Evolutionary conservation across 92 coral and sea anemone species (phyloP).

Genomic region (Diadumene lineata): DNA sequence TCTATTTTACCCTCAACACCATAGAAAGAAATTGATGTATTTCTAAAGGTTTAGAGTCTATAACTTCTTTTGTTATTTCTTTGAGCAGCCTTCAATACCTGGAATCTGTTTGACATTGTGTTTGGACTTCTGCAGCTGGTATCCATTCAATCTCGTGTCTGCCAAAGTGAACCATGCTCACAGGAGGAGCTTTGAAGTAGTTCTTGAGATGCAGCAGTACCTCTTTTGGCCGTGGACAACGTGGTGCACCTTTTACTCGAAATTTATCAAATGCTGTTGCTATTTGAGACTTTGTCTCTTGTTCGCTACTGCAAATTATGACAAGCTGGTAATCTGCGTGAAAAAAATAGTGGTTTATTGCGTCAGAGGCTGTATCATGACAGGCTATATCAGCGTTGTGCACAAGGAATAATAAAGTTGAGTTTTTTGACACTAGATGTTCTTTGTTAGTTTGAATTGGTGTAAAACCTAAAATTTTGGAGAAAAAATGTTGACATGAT

Average conservation of each 20-base stretch:
- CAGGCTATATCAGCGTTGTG: no score
- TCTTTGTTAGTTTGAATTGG: no score
- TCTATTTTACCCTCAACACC: no score
- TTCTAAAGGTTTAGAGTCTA: no score
- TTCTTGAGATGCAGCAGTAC: conserved; percentile 44
- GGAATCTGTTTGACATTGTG: conserved; percentile 27
- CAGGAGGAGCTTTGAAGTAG: conserved; percentile 38
- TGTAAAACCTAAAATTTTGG: no score
- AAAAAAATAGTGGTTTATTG: conserved; percentile 1
- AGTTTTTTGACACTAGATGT: no score
- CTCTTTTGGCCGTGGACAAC: conserved; percentile 49
- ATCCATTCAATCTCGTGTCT: conserved; percentile 58
- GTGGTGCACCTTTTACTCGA: conserved; percentile 56
- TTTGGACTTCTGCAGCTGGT: conserved; percentile 76
- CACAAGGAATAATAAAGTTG: no score
- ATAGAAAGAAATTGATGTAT: no score
- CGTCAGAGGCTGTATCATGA: not conserved
- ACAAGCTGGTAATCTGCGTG: conserved; percentile 64
- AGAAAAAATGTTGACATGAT: no score
- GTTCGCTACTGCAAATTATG: conserved; percentile 76
- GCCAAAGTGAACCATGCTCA: conserved; percentile 28
- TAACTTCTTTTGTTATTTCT: no score
- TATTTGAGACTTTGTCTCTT: conserved; percentile 79
- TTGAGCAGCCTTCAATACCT: no score
- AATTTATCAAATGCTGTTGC: conserved; percentile 75